Base-by-base conservation (phyloP, 2,797 vertebrate species). In the Otolemur crassicaudatus region DNA sequence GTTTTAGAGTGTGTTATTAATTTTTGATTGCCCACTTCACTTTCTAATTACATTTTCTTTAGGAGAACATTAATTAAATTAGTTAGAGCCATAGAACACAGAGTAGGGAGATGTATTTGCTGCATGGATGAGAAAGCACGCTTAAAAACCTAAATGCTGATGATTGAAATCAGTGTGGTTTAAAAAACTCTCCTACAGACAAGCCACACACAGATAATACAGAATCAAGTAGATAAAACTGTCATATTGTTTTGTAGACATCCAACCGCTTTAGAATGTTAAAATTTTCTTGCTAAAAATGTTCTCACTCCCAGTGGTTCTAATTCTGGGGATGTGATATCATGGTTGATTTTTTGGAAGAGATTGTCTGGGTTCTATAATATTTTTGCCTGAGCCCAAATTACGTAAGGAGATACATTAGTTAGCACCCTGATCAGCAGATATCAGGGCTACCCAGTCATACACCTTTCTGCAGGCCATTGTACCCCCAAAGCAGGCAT, bases 271-370 rank as follows among this genome's bases (percentile, higher is more conserved):
- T 96, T 31, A 80, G 49, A 92, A 34, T 46, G n/a, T 77, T 82
- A 90, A 90, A 61, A 58, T n/a, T 69, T 72, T 79, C 67, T 90
- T 89, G 87, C 72, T 79, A 53, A 91, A 96, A 95, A 82, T 46
- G 1, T 73, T 89, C 63, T 94, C 40, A 70, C 40, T 86, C 65
- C 53, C 14, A 65, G 12, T 37, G 17, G 13, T 93, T 88, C n/a
- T 87, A 80, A 81, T 67, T 95, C 86, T 81, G 56, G 46, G 17
- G 58, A 63, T 11, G 13, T 58, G n/a, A 29, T 37, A 72, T 69
- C 7, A 27, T 63, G 37, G 43, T 34, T 82, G 43, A 34, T 76
- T 93, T 83, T 92, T 82, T 20, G 14, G 6, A 60, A 75, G 81
- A 63, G 49, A 53, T 53, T 34, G 73, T 5, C n/a, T 63, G 27